Percentiles rank a stretch among this genome's conserved stretches.
Evolutionary conservation across 1,140 invertebrate genomes (phyloP).

Genomic region (Scaptodrosophila lebanonensis): DNA sequence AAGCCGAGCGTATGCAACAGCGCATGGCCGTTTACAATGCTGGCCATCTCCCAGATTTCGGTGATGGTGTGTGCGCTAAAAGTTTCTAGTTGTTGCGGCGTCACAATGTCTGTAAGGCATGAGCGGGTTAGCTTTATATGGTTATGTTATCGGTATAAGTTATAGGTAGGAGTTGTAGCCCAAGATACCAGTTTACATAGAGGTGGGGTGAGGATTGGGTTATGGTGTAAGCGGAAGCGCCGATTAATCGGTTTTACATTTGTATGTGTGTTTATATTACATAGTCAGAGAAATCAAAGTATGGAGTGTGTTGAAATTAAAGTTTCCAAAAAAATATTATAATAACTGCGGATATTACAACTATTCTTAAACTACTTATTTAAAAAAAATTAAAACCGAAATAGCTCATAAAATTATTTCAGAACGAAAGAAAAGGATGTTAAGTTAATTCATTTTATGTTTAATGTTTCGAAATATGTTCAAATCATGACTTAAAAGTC

Average conservation of each 20-base stretch:
- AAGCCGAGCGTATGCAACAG: conserved; percentile 86
- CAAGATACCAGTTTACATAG: conserved; percentile 46
- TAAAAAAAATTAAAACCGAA: no score
- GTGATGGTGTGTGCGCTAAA: conserved; percentile 79
- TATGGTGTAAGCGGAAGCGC: conserved; percentile 20
- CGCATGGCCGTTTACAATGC: conserved; percentile 81
- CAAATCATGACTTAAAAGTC: no score
- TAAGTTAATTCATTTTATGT: no score
- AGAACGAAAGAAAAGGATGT: no score
- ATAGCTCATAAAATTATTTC: no score
- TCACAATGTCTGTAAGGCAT: conserved; percentile 55
- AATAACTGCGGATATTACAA: no score
- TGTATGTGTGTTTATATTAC: no score
- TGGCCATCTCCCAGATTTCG: conserved; percentile 85
- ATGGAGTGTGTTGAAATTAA: no score
- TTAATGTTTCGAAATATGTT: no score
- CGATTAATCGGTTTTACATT: neutral
- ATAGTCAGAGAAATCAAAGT: no score
- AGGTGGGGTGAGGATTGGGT: conserved; percentile 2
- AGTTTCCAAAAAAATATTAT: no score
- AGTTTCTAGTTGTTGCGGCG: conserved; percentile 63
- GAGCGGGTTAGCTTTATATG: conserved; percentile 4
- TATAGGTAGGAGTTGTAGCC: conserved; percentile 43
- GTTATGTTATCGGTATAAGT: neutral
- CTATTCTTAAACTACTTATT: no score